Evolutionary conservation across 2,113 vertebrate genomes (phyloP).

Genomic region (Ascaphus truei): DNA sequence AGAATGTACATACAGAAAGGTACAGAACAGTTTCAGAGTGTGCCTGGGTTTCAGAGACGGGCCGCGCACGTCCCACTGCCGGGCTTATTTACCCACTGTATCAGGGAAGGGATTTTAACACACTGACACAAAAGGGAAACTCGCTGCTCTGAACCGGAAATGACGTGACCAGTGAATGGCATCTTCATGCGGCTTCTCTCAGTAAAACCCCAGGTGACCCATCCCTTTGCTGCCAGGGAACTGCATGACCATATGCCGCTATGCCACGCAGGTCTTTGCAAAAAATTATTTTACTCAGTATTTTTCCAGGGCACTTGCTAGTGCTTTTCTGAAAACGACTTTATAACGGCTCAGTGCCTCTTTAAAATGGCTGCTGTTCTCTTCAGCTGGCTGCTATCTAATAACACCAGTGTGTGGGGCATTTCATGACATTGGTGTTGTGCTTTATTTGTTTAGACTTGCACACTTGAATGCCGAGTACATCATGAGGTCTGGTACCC

Average conservation of each 20-base stretch:
- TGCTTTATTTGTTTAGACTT: too few species aligned
- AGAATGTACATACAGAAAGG: too few species aligned
- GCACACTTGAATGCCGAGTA: too few species aligned
- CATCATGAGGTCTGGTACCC: too few species aligned
- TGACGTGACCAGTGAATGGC: constrained; percentile 28
- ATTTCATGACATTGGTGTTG: too few species aligned
- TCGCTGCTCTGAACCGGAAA: constrained; percentile 3
- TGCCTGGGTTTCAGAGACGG: too few species aligned
- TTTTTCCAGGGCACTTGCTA: not conserved
- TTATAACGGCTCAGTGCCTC: not conserved
- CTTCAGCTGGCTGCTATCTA: too few species aligned
- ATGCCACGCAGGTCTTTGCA: not conserved
- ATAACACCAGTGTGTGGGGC: too few species aligned
- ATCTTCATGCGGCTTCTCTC: constrained; percentile 6
- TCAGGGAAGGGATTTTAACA: too few species aligned
- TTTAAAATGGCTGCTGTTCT: not conserved
- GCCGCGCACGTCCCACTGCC: too few species aligned
- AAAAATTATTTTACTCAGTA: constrained; percentile 3
- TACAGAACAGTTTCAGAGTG: too few species aligned
- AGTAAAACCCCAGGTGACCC: constrained; percentile 14
- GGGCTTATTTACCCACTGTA: too few species aligned
- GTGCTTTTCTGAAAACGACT: not conserved
- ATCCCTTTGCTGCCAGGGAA: not conserved
- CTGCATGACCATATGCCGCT: constrained; percentile 18
- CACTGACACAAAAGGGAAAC: not conserved